phyloP scores from a whole-genome alignment of 2,888 invertebrate genomes.

The Seladonia tumulorum region DNA sequence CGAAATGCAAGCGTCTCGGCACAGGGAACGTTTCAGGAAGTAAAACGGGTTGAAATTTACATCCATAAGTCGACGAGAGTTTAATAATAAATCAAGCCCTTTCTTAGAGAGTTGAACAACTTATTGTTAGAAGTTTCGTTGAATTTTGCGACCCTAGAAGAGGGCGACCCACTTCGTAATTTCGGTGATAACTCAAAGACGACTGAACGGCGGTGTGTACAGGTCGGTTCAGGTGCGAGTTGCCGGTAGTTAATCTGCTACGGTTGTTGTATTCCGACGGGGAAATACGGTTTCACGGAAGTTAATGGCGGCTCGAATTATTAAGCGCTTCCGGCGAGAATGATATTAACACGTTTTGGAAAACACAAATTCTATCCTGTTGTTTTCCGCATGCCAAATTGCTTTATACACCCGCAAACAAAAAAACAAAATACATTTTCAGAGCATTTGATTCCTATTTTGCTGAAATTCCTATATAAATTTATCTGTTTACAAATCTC shows the following conservation, averaged over 20 bases:
- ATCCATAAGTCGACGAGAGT: neutral
- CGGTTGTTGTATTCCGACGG: neutral
- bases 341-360: neutral
- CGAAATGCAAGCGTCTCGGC: neutral
- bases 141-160: slow-evolving; percentile 21
- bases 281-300: neutral
- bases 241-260: slow-evolving; percentile 11
- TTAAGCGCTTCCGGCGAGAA: neutral
- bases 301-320: neutral
- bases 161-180: slow-evolving; percentile 48
- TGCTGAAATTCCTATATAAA: too few relatives aligned
- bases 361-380: neutral
- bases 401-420: neutral
- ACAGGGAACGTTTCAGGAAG: neutral
- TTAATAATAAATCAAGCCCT: slow-evolving; percentile 25
- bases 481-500: neutral
- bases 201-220: slow-evolving; percentile 25
- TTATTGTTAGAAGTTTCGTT: slow-evolving; percentile 34
- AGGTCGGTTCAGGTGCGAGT: slow-evolving; percentile 14
- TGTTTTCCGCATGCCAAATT: neutral
- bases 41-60: neutral
- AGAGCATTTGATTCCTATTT: too few relatives aligned
- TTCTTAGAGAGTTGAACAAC: slow-evolving; percentile 36
- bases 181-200: slow-evolving; percentile 41
- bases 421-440: too few relatives aligned